A percentile compares a stretch with the other conserved stretches of the same genome.
Evolutionary conservation across 2,113 vertebrate genomes (phyloP).

Genomic region (Brachionichthys hirsutus): DNA sequence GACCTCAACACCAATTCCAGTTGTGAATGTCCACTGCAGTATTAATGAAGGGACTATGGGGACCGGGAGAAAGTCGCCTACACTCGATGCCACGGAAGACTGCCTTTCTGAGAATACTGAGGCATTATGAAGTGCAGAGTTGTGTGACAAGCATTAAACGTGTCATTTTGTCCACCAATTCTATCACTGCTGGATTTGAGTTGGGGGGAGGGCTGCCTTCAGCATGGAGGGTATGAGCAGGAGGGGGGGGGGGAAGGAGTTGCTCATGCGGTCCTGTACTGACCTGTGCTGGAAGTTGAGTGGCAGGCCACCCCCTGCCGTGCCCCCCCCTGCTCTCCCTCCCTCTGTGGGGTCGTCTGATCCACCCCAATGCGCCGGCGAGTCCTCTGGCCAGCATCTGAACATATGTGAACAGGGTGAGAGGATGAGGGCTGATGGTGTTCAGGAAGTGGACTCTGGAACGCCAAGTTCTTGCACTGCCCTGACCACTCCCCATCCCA

Average conservation of each 20-base stretch:
- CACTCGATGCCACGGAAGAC: slow-evolving; percentile 15
- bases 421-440: slow-evolving; percentile 75
- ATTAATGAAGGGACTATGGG: slow-evolving; percentile 36
- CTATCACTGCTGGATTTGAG: slow-evolving; percentile 69
- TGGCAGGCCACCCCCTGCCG: slow-evolving; percentile 81
- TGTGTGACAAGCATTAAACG: slow-evolving; percentile 33
- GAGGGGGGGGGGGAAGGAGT: slow-evolving; percentile 69
- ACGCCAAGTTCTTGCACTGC: slow-evolving; percentile 62
- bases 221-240: slow-evolving; percentile 72
- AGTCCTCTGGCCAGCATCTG: slow-evolving; percentile 84
- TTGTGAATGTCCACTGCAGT: slow-evolving; percentile 49
- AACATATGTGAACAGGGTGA: slow-evolving; percentile 82
- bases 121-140: slow-evolving; percentile 21
- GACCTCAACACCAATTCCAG: slow-evolving; percentile 72
- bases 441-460: slow-evolving; percentile 63
- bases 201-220: slow-evolving; percentile 67
- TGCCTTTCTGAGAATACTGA: slow-evolving; percentile 29
- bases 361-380: slow-evolving; percentile 78
- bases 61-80: slow-evolving; percentile 23
- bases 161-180: slow-evolving; percentile 54
- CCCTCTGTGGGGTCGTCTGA: slow-evolving; percentile 80
- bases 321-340: slow-evolving; percentile 81
- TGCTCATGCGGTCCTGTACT: slow-evolving; percentile 79
- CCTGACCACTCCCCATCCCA: slow-evolving; percentile 67
- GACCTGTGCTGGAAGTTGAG: slow-evolving; percentile 85